These are phyloP conservation scores for Eospalax fontanierii DNA, from an alignment of 2,797 vertebrate species.

Conservation along the genomic window DNA sequence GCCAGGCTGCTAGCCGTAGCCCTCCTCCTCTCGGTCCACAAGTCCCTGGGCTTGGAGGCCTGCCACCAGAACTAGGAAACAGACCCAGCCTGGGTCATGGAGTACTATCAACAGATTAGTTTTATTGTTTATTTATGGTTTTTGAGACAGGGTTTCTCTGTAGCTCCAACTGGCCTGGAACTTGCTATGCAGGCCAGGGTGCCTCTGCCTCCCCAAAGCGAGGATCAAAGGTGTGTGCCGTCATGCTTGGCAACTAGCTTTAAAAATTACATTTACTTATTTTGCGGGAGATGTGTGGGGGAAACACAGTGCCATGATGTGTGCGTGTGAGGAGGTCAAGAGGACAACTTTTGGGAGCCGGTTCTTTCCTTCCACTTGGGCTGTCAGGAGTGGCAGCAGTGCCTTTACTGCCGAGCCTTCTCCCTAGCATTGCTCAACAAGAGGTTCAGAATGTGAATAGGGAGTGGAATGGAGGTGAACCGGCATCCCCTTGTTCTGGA, in stretches of 20 bases:
- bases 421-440: not conserved
- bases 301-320: too few species aligned
- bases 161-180: too few species aligned
- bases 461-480: rapidly evolving
- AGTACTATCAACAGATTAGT: not conserved
- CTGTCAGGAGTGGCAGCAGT: not conserved
- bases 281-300: not conserved
- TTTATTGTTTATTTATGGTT: too few species aligned
- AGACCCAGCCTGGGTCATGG: rapidly evolving
- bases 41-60: not conserved
- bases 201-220: too few species aligned
- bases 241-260: not conserved
- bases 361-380: not conserved
- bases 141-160: too few species aligned
- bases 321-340: not conserved
- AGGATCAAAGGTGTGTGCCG: too few species aligned
- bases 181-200: too few species aligned
- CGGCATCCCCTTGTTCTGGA: rapidly evolving
- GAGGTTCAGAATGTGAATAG: not conserved
- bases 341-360: not conserved
- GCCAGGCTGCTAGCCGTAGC: rapidly evolving
- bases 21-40: not conserved
- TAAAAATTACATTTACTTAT: not conserved
- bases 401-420: not conserved
- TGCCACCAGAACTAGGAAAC: not conserved